Percentiles rank a stretch among this genome's conserved stretches.
phyloP scores from a whole-genome alignment of 2,113 vertebrate species.

The Pavo muticus region DNA sequence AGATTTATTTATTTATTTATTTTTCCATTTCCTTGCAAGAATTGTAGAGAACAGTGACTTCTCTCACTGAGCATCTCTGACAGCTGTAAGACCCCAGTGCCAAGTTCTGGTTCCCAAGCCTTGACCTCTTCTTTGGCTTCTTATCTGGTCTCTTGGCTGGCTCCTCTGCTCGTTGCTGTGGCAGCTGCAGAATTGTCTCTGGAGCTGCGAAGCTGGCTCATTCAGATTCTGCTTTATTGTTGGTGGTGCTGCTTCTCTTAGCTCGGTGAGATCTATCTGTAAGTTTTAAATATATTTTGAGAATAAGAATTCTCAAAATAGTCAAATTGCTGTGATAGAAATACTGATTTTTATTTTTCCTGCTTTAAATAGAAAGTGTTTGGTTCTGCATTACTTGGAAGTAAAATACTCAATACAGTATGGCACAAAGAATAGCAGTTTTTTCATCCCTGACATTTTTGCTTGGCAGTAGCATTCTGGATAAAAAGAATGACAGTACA shows the following conservation, averaged over 20 bases:
- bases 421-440: not conserved
- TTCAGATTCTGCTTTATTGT: not conserved
- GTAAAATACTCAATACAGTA: not conserved
- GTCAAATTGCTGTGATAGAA: not conserved
- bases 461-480: not conserved
- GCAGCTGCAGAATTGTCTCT: not conserved
- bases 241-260: not conserved
- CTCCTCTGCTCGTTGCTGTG: not conserved
- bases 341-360: not conserved
- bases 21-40: not conserved
- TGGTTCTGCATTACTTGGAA: not conserved
- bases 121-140: not conserved
- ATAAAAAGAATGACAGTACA: not conserved
- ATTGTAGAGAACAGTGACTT: not conserved
- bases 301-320: not conserved
- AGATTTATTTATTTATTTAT: not conserved
- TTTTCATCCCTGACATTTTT: not conserved
- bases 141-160: conserved; percentile 20
- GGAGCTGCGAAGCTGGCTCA: not conserved
- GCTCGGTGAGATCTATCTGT: not conserved
- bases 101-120: conserved; percentile 23
- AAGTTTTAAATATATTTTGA: not conserved
- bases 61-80: not conserved
- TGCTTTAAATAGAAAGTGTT: not conserved
- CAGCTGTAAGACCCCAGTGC: conserved; percentile 41